Percentiles rank a stretch among this genome's conserved stretches.
Conservation (phyloP, 2,888 invertebrate genomes). For the Conomelus anceps region DNA sequence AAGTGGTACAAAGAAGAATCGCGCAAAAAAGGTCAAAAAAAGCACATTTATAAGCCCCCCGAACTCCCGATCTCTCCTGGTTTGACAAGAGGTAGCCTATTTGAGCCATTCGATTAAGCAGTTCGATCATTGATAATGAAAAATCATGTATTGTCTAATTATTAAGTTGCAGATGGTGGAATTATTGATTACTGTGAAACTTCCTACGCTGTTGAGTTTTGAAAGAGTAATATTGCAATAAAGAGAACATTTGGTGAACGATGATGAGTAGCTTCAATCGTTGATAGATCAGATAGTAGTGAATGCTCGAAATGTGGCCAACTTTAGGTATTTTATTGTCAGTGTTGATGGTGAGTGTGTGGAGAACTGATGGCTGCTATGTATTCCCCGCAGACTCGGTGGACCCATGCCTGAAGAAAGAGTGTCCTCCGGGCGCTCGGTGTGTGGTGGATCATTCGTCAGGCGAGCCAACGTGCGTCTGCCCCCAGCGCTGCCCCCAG, state of each 20-base stretch:
- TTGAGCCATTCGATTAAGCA: too few relatives aligned
- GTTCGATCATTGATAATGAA: neutral
- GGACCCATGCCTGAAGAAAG: constrained; percentile 63
- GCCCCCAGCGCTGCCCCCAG: constrained; percentile 68
- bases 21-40: too few relatives aligned
- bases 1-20: too few relatives aligned
- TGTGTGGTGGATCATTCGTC: constrained; percentile 62
- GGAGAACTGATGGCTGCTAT: constrained; percentile 42
- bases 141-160: neutral
- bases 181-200: neutral
- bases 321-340: neutral
- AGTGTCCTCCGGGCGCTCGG: constrained; percentile 62
- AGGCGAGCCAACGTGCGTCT: constrained; percentile 65
- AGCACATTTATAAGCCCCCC: too few relatives aligned
- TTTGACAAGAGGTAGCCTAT: too few relatives aligned
- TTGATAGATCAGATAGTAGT: neutral
- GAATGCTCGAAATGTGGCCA: neutral
- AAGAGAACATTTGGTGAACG: neutral
- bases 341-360: neutral
- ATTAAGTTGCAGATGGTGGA: neutral
- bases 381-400: constrained; percentile 49
- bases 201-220: neutral
- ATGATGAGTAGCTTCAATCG: neutral
- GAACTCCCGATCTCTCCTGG: too few relatives aligned
- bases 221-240: too few relatives aligned